Conservation (phyloP, 2,888 invertebrate genomes). For the Allacma fusca region DNA sequence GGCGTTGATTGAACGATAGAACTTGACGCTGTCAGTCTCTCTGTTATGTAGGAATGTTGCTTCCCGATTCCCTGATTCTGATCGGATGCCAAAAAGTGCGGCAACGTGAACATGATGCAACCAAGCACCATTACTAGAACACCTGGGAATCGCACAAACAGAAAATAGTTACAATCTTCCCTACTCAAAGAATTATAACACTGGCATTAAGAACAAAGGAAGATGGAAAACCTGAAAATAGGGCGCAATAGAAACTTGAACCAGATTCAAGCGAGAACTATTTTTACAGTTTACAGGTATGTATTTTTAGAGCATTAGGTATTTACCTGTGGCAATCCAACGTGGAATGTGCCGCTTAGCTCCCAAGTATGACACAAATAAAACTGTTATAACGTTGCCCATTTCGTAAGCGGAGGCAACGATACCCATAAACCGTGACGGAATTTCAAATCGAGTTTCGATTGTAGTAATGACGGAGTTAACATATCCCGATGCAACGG, state of each 20-base stretch:
- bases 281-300: not conserved
- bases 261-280: not conserved
- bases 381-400: constrained; percentile 93
- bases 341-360: constrained; percentile 90
- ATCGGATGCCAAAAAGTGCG: constrained; percentile 84
- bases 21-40: constrained; percentile 38
- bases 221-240: too few relatives aligned
- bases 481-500: constrained; percentile 88
- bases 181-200: too few relatives aligned
- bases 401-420: constrained; percentile 95
- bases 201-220: too few relatives aligned
- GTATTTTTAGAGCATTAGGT: constrained; percentile 19
- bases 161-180: constrained; percentile 10
- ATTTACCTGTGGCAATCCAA: constrained; percentile 89
- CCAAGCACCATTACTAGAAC: constrained; percentile 93
- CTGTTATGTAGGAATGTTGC: constrained; percentile 32
- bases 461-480: constrained; percentile 97
- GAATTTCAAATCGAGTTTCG: constrained; percentile 90
- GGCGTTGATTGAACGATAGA: not conserved
- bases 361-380: constrained; percentile 94
- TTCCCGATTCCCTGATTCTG: constrained; percentile 67
- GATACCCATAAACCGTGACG: constrained; percentile 89
- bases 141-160: constrained; percentile 66
- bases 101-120: constrained; percentile 89
- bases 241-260: not conserved